Evolutionary conservation across 2,888 invertebrate genomes (phyloP).

Genomic region (Folsomia manolachei): DNA sequence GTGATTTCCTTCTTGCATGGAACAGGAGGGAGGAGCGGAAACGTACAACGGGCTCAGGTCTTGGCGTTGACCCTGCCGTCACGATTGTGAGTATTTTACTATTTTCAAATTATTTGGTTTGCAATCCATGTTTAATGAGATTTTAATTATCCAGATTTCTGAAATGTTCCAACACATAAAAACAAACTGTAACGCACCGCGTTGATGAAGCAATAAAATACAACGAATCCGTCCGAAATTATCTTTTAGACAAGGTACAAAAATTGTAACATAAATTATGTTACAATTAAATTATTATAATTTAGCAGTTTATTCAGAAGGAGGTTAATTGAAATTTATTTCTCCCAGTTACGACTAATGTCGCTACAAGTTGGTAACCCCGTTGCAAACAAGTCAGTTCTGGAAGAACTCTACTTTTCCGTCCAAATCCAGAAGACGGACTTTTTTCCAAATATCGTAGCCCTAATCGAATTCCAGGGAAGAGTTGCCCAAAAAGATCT

Average conservation of each 20-base stretch:
- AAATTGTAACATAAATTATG: too few species aligned
- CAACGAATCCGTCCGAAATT: constrained; percentile 50
- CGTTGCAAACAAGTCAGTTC: constrained; percentile 52
- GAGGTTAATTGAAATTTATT: constrained; percentile 13
- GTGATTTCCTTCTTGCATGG: constrained; percentile 56
- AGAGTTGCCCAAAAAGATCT: constrained; percentile 55
- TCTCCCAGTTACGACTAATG: constrained; percentile 56
- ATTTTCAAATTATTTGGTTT: too few species aligned
- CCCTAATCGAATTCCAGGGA: constrained; percentile 56
- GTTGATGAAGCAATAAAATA: constrained; percentile 50
- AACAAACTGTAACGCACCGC: constrained; percentile 48
- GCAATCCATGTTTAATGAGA: too few species aligned
- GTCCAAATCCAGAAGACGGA: constrained; percentile 58
- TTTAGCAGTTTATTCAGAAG: too few species aligned
- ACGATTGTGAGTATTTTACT: not conserved
- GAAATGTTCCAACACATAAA: not conserved
- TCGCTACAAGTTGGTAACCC: constrained; percentile 57
- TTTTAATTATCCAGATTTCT: not conserved
- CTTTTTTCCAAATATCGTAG: constrained; percentile 59
- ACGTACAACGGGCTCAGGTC: not conserved
- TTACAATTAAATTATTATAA: too few species aligned
- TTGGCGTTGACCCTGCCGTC: not conserved
- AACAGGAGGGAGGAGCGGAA: constrained; percentile 47
- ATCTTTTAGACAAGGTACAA: constrained; percentile 55
- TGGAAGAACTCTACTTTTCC: constrained; percentile 56